These are phyloP conservation scores for Anagyrus pseudococci DNA, from an alignment of 2,888 invertebrate genomes.

Conservation along the genomic window DNA sequence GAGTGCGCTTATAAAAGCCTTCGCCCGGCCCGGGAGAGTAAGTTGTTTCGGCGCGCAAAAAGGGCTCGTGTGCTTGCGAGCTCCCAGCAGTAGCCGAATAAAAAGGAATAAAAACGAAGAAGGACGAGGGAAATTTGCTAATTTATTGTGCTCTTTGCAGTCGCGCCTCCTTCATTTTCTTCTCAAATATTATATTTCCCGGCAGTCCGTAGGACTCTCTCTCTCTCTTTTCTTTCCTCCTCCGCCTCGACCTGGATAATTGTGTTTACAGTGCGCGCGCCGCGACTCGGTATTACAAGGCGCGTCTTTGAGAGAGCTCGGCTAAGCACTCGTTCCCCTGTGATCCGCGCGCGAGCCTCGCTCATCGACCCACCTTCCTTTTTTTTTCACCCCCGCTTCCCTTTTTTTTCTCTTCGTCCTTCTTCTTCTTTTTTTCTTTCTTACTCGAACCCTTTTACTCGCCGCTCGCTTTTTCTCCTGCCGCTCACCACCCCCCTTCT, in stretches of 20 bases:
- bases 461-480: background rate
- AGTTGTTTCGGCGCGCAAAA: background rate
- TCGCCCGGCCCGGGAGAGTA: too few relatives aligned
- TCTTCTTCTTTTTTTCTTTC: background rate
- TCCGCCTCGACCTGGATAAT: constrained; percentile 17
- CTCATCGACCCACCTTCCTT: background rate
- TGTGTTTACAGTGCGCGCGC: constrained; percentile 27
- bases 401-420: background rate
- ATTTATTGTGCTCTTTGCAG: constrained; percentile 19
- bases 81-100: too few relatives aligned
- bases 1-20: background rate
- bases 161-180: constrained; percentile 5
- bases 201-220: background rate
- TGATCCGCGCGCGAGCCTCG: constrained; percentile 6
- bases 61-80: too few relatives aligned
- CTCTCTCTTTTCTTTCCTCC: background rate
- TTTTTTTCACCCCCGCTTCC: background rate
- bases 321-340: constrained; percentile 5
- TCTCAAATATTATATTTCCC: constrained; percentile 29
- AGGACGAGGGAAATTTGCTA: constrained; percentile 6
- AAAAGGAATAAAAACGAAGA: background rate
- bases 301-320: background rate
- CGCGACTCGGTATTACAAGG: constrained; percentile 26
- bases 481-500: too few relatives aligned
- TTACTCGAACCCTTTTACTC: constrained; percentile 1